These are phyloP conservation scores for Macheiramphus alcinus DNA, from an alignment of 2,113 vertebrate species.

Conservation along the genomic window DNA sequence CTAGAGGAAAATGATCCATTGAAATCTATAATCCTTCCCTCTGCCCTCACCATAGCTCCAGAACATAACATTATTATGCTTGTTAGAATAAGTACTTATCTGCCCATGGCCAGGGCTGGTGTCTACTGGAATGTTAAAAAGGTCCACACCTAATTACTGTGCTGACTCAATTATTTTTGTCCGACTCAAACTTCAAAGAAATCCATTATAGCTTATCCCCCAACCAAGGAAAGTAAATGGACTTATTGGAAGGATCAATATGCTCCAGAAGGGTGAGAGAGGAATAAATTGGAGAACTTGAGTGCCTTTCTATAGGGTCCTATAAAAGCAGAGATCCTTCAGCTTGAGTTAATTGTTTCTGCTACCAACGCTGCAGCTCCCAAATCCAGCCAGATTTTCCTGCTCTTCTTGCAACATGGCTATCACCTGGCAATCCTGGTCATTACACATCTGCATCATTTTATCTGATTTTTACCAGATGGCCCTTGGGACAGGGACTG, in stretches of 20 bases:
- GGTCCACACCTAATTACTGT: neutral
- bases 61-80: constrained; percentile 1
- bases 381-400: neutral
- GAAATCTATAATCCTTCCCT: neutral
- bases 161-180: constrained; percentile 11
- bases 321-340: neutral
- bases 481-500: neutral
- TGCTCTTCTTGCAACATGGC: neutral
- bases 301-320: neutral
- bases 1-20: neutral
- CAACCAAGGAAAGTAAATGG: neutral
- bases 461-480: neutral
- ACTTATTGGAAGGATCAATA: neutral
- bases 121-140: neutral
- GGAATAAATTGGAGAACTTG: neutral
- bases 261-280: neutral
- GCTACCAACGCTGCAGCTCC: neutral
- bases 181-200: neutral
- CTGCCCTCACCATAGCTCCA: neutral
- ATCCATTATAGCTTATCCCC: neutral
- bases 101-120: neutral
- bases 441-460: neutral
- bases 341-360: neutral
- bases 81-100: neutral
- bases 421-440: neutral